A percentile compares a stretch with the other conserved stretches of the same genome.
Evolutionary conservation across 2,113 vertebrate species (phyloP).

Genomic region (Hipposideros armiger): DNA sequence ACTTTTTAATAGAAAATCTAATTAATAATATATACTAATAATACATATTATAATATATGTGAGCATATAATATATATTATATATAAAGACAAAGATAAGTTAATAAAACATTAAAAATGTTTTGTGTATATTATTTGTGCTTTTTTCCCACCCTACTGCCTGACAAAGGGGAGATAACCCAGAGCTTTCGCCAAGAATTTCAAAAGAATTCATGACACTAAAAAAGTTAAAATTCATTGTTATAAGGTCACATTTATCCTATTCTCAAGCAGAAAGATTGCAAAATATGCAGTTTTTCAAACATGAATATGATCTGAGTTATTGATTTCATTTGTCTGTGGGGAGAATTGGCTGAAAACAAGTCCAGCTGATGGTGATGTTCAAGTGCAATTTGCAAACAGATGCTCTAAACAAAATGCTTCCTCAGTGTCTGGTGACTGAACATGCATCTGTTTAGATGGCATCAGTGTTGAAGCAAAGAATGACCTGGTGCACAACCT

Average conservation of each 20-base stretch:
- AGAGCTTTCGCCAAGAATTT: not conserved
- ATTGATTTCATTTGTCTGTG: not conserved
- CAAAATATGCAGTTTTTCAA: conserved; percentile 15
- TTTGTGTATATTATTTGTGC: not conserved
- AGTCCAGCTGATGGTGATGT: not conserved
- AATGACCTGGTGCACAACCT: not conserved
- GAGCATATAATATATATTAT: not conserved
- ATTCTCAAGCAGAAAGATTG: not conserved
- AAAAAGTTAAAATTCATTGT: not conserved
- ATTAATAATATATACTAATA: not conserved
- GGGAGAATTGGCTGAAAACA: conserved; percentile 28
- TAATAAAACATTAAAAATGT: not conserved
- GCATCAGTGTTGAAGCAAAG: not conserved
- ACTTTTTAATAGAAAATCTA: not conserved
- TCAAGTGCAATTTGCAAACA: conserved; percentile 40
- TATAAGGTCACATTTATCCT: not conserved
- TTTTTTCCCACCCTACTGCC: not conserved
- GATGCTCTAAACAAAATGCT: conserved; percentile 24
- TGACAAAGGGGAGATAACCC: not conserved
- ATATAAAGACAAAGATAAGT: not conserved
- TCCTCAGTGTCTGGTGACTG: not conserved
- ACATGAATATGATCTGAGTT: not conserved
- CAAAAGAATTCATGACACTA: not conserved
- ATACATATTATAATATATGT: too few relatives aligned
- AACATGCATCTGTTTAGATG: not conserved